These are phyloP conservation scores for Porites lobata DNA, from an alignment of 92 coral and sea anemone species.

Conservation along the genomic window DNA sequence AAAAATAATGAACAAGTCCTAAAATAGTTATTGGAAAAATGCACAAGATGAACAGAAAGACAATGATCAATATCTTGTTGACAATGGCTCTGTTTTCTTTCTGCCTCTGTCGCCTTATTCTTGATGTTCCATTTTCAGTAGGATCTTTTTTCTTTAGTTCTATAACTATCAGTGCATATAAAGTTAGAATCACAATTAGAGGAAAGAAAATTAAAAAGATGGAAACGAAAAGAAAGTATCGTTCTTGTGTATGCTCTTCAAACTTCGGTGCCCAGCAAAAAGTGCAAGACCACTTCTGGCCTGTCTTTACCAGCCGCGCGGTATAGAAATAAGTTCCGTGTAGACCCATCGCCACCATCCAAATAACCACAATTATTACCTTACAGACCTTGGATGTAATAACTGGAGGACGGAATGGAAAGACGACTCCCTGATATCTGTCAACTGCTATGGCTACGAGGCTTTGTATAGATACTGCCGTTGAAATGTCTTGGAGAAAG, in stretches of 20 bases:
- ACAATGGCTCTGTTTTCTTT: background rate
- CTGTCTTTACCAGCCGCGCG: background rate
- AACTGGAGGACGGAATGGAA: no score
- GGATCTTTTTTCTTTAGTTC: background rate
- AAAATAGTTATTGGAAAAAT: constrained; percentile 1
- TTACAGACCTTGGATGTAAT: no score
- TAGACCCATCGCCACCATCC: no score
- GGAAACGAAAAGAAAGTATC: background rate
- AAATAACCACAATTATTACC: no score
- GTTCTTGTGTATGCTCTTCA: background rate
- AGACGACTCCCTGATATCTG: no score
- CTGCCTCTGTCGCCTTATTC: constrained; percentile 1
- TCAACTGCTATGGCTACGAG: no score
- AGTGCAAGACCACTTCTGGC: background rate
- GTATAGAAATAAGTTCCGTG: background rate
- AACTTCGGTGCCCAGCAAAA: background rate
- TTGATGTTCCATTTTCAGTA: background rate
- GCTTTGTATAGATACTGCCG: no score
- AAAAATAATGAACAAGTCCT: background rate
- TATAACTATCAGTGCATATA: background rate
- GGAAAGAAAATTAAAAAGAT: background rate
- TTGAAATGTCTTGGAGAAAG: no score
- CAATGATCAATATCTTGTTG: background rate
- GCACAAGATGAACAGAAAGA: constrained; percentile 6
- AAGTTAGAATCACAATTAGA: background rate